phyloP scores from a whole-genome alignment of 1,140 invertebrate species.

The Meloidogyne hapla region DNA sequence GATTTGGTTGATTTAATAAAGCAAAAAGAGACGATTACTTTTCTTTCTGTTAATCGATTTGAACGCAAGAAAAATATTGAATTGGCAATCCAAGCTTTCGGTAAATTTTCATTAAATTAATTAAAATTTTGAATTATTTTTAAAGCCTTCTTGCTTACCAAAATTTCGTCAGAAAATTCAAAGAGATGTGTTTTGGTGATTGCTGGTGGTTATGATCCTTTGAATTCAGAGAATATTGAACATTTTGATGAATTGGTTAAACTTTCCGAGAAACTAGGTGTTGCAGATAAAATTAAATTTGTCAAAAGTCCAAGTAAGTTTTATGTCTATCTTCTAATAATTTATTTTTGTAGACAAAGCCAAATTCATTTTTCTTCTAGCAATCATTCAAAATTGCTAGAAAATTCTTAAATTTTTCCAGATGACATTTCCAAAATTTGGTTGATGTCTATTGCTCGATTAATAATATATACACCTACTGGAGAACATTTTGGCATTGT shows the following conservation, averaged over 20 bases:
- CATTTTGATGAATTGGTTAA: constrained; percentile 78
- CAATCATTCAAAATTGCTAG: too few relatives aligned
- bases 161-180: constrained; percentile 66
- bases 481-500: constrained; percentile 99
- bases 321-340: too few relatives aligned
- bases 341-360: too few relatives aligned
- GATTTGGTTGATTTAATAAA: constrained; percentile 11
- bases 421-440: constrained; percentile 81
- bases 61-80: constrained; percentile 92
- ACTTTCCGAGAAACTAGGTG: constrained; percentile 66
- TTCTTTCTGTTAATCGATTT: constrained; percentile 93
- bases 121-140: constrained; percentile 9
- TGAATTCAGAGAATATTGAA: constrained; percentile 83
- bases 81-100: constrained; percentile 79
- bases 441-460: constrained; percentile 71
- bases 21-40: constrained; percentile 65
- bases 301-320: constrained; percentile 55
- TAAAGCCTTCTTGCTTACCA: constrained; percentile 1
- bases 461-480: constrained; percentile 85
- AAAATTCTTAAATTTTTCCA: constrained; percentile 72
- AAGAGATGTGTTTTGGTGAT: constrained; percentile 79
- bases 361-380: too few relatives aligned
- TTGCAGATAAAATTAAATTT: constrained; percentile 44
- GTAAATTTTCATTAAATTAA: constrained; percentile 64
- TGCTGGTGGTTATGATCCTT: constrained; percentile 91